phyloP scores from a whole-genome alignment of 2,888 invertebrate genomes.

The Synergus itoensis region DNA sequence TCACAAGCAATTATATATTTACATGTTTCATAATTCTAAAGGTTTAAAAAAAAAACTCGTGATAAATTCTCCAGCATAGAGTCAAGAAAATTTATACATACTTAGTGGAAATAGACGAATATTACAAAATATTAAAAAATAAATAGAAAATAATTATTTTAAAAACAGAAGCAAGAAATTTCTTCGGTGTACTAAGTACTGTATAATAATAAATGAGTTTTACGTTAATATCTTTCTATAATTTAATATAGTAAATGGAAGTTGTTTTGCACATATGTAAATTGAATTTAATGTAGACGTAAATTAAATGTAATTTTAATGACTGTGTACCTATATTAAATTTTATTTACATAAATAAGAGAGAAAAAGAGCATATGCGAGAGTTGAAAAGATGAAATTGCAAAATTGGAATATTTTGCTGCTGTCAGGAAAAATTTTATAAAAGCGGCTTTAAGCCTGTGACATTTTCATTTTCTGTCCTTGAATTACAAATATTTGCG shows the following conservation, averaged over 20 bases:
- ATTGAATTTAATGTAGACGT: conserved; percentile 17
- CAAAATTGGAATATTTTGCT: conserved; percentile 26
- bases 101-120: neutral
- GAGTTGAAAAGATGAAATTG: neutral
- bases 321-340: conserved; percentile 14
- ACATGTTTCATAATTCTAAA: neutral
- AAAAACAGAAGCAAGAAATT: neutral
- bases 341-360: conserved; percentile 21
- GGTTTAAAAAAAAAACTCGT: neutral
- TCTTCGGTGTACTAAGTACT: neutral
- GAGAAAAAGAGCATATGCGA: neutral
- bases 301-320: conserved; percentile 25
- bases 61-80: neutral
- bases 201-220: conserved; percentile 11
- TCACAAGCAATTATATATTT: neutral
- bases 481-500: conserved; percentile 26
- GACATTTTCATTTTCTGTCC: conserved; percentile 38
- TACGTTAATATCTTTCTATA: conserved; percentile 31
- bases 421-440: conserved; percentile 4
- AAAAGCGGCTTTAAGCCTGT: neutral
- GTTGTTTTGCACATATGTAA: conserved; percentile 21
- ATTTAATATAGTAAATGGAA: conserved; percentile 34
- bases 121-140: neutral
- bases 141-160: neutral
- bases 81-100: neutral